Conservation (phyloP, 2,888 invertebrate genomes). For the Lissonota sp. region DNA sequence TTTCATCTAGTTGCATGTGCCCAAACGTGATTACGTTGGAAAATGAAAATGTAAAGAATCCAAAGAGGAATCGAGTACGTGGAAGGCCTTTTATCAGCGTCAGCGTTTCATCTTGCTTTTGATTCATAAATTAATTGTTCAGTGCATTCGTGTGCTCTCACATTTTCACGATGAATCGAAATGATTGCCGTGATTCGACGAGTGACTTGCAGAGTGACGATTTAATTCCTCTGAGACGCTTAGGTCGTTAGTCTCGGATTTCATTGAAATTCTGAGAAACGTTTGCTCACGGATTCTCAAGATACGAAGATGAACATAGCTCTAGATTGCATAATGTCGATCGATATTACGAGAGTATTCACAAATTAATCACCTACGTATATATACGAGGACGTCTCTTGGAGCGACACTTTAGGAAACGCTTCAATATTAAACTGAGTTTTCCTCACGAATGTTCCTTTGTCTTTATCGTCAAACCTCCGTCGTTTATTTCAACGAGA, state of each 20-base stretch:
- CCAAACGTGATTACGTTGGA: too few relatives aligned
- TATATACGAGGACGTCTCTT: background rate
- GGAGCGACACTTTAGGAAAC: background rate
- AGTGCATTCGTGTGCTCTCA: conserved; percentile 13
- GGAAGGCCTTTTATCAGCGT: background rate
- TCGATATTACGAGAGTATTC: conserved; percentile 46
- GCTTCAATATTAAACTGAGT: conserved; percentile 31
- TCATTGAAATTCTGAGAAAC: conserved; percentile 6
- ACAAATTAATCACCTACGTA: conserved; percentile 43
- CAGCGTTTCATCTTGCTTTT: conserved; percentile 14
- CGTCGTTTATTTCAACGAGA: too few relatives aligned
- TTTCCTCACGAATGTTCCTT: background rate
- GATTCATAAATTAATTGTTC: conserved; percentile 36
- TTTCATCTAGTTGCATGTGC: too few relatives aligned
- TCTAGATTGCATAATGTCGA: conserved; percentile 26
- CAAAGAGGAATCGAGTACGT: background rate
- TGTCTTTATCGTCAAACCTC: too few relatives aligned
- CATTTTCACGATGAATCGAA: conserved; percentile 18
- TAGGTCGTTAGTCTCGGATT: background rate
- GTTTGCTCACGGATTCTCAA: background rate
- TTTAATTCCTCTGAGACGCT: conserved; percentile 39
- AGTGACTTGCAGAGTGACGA: conserved; percentile 33
- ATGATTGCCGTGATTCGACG: conserved; percentile 17
- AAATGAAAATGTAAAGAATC: too few relatives aligned
- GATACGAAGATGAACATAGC: conserved; percentile 3